A percentile compares a stretch with the other conserved stretches of the same genome.
These are phyloP conservation scores for Cheilosia vulpina DNA, from an alignment of 2,888 invertebrate species.

Conservation along the genomic window DNA sequence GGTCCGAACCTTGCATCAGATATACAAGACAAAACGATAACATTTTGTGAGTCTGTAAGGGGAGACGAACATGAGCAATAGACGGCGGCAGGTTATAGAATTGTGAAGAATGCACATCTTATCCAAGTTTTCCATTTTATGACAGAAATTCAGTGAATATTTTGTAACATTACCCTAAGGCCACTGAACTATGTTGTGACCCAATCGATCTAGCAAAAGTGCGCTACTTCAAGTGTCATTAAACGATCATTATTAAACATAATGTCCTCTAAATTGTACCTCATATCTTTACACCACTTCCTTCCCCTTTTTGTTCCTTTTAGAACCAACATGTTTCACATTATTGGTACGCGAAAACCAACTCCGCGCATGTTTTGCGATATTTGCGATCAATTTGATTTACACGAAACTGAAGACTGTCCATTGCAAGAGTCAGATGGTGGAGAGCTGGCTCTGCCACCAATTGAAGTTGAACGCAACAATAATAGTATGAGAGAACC, in stretches of 20 bases:
- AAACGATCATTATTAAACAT: too few species aligned
- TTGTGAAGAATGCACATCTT: too few species aligned
- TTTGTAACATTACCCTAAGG: background rate
- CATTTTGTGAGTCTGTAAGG: too few species aligned
- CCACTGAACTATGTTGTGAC: too few species aligned
- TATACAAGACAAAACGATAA: too few species aligned
- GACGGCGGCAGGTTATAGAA: too few species aligned
- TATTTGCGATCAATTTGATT: conserved; percentile 98
- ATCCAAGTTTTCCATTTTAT: background rate
- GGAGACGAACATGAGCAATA: too few species aligned
- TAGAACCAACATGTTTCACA: conserved; percentile 85
- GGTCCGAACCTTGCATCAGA: too few species aligned
- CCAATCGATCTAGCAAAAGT: too few species aligned
- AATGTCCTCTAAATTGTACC: background rate
- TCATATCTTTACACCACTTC: too few species aligned
- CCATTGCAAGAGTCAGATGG: conserved; percentile 91
- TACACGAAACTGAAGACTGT: conserved; percentile 99
- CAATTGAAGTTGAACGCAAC: conserved; percentile 68
- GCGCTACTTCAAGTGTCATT: too few species aligned
- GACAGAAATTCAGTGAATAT: background rate
- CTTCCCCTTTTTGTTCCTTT: conserved; percentile 3
- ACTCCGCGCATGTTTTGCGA: conserved; percentile 97
- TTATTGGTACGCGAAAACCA: conserved; percentile 83
- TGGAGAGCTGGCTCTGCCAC: conserved; percentile 82
- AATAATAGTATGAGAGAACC: conserved; percentile 80